These are phyloP conservation scores for Rachycentron canadum DNA, from an alignment of 2,797 vertebrate species.

Conservation along the genomic window DNA sequence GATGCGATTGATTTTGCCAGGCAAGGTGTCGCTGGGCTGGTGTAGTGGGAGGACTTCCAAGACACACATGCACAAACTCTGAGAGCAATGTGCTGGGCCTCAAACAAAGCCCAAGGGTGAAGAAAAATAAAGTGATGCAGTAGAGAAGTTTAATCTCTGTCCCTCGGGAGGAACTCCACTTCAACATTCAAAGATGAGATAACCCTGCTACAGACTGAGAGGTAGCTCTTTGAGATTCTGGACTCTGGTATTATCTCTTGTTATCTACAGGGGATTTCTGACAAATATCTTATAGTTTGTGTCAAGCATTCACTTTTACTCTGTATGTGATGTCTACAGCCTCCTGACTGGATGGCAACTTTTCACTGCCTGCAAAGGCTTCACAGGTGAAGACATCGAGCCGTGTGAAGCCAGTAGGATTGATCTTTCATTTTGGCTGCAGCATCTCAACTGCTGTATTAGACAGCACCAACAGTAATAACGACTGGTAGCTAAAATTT, in stretches of 20 bases:
- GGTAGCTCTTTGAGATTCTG: not conserved
- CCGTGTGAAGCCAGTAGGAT: not conserved
- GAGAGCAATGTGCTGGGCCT: slow-evolving; percentile 24
- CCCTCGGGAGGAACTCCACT: not conserved
- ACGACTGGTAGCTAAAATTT: slow-evolving; percentile 2
- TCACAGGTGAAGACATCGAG: slow-evolving; percentile 1
- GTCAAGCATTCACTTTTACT: not conserved
- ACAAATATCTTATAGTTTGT: not conserved
- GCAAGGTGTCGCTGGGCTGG: not conserved
- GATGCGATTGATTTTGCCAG: slow-evolving; percentile 19
- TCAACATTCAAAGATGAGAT: not conserved
- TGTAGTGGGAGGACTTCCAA: not conserved
- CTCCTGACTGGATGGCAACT: slow-evolving; percentile 1
- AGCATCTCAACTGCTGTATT: not conserved
- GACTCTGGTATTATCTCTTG: not conserved
- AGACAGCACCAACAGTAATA: not conserved
- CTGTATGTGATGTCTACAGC: not conserved
- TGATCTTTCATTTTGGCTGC: slow-evolving; percentile 1
- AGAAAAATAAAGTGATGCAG: slow-evolving; percentile 33
- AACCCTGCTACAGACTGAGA: not conserved
- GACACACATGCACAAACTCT: slow-evolving; percentile 36
- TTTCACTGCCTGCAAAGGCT: not conserved
- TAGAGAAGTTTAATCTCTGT: slow-evolving; percentile 8
- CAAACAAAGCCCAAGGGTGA: slow-evolving; percentile 10
- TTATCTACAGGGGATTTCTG: not conserved